A percentile compares a stretch with the other conserved stretches of the same genome.
Conservation (phyloP, 2,888 invertebrate species). For the Drosophila heteroneura region DNA sequence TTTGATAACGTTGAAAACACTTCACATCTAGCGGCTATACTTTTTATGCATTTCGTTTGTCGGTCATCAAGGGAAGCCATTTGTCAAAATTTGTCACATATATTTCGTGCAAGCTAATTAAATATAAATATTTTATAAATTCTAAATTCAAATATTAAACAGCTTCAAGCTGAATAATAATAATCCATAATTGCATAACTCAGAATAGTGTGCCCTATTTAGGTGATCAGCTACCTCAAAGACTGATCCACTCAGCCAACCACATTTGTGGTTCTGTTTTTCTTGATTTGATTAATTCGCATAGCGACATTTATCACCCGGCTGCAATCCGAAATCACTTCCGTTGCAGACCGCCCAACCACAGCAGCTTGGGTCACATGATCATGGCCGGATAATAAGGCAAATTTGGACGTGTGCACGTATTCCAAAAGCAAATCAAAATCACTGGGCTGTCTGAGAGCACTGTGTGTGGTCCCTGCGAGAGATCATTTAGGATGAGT, state of each 20-base stretch:
- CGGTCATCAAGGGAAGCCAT: conserved; percentile 71
- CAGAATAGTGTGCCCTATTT: background rate
- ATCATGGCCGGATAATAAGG: conserved; percentile 64
- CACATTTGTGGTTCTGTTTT: conserved; percentile 5
- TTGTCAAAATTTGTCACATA: conserved; percentile 64
- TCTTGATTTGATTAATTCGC: conserved; percentile 55
- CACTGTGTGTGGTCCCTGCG: conserved; percentile 40
- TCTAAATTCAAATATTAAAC: conserved; percentile 24
- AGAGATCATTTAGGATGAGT: conserved; percentile 71
- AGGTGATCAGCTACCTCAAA: conserved; percentile 20
- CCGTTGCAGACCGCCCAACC: conserved; percentile 49
- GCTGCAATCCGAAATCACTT: conserved; percentile 47
- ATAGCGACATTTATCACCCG: conserved; percentile 31
- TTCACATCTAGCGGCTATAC: conserved; percentile 52
- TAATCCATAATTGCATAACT: background rate
- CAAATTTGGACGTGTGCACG: conserved; percentile 71
- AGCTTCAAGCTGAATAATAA: background rate
- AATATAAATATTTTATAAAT: conserved; percentile 57
- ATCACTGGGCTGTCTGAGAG: conserved; percentile 5
- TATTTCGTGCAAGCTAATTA: conserved; percentile 65
- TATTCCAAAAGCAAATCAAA: conserved; percentile 24
- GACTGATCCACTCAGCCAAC: background rate
- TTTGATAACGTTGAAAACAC: conserved; percentile 43
- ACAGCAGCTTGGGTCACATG: conserved; percentile 23
- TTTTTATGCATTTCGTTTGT: conserved; percentile 21